Conservation (phyloP, 2,797 vertebrate species). For the Falco novaeseelandiae region DNA sequence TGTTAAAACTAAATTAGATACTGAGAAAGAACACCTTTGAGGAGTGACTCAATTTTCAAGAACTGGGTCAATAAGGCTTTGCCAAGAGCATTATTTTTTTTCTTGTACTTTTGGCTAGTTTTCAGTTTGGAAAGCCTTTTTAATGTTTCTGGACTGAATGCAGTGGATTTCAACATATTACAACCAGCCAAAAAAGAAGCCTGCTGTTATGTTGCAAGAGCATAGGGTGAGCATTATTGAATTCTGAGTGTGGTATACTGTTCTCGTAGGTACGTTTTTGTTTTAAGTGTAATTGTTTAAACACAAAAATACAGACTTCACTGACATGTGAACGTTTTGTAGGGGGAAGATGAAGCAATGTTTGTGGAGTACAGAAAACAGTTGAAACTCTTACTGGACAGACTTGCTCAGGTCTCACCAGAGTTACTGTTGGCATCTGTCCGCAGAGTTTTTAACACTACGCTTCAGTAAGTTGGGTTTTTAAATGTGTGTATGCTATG, state of each 20-base stretch:
- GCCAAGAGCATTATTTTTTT: slow-evolving; percentile 9
- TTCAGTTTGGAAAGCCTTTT: slow-evolving; percentile 18
- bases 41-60: not conserved
- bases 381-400: slow-evolving; percentile 93
- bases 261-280: not conserved
- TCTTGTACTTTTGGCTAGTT: not conserved
- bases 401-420: slow-evolving; percentile 95
- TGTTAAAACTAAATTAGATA: not conserved
- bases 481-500: not conserved
- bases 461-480: slow-evolving; percentile 87
- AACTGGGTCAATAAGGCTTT: not conserved
- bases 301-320: not conserved
- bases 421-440: slow-evolving; percentile 93
- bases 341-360: slow-evolving; percentile 99
- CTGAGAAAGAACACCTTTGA: not conserved
- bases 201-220: not conserved
- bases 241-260: not conserved
- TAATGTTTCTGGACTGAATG: not conserved
- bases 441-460: slow-evolving; percentile 89
- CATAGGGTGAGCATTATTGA: not conserved
- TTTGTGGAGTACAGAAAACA: slow-evolving; percentile 99
- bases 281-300: not conserved
- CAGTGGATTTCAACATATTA: not conserved
- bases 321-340: not conserved
- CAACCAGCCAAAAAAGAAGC: not conserved